phyloP scores from a whole-genome alignment of 2,888 invertebrate genomes.

The Scrobipalpa atriplicella region DNA sequence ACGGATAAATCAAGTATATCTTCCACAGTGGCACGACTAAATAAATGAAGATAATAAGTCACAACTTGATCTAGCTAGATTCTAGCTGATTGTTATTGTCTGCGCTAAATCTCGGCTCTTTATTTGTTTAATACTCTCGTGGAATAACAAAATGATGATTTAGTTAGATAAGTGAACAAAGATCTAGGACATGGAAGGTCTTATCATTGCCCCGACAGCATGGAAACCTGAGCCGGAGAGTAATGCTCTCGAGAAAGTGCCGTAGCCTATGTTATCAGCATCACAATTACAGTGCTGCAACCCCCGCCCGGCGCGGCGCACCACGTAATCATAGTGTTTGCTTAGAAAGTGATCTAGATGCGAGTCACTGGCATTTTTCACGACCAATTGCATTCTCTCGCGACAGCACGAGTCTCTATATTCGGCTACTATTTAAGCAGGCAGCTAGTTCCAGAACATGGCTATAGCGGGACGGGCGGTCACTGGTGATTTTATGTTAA shows the following conservation, averaged over 20 bases:
- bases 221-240: slow-evolving; percentile 23
- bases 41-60: no score
- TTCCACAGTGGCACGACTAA: no score
- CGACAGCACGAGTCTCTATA: not conserved
- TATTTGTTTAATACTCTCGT: not conserved
- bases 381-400: slow-evolving; percentile 6
- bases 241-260: slow-evolving; percentile 41
- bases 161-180: slow-evolving; percentile 1
- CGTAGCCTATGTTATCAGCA: slow-evolving; percentile 50
- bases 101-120: not conserved
- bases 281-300: slow-evolving; percentile 52
- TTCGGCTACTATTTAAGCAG: not conserved
- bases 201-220: slow-evolving; percentile 27
- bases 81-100: not conserved
- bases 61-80: no score
- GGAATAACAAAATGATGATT: not conserved
- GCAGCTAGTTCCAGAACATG: no score
- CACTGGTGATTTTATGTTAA: no score
- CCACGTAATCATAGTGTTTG: slow-evolving; percentile 57
- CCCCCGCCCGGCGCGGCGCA: slow-evolving; percentile 38
- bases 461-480: no score
- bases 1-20: not conserved
- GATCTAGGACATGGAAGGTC: slow-evolving; percentile 14
- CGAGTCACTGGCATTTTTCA: slow-evolving; percentile 38
- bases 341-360: slow-evolving; percentile 55